phyloP scores from a whole-genome alignment of 2,888 invertebrate species.

The Nephrotoma guestfalica region DNA sequence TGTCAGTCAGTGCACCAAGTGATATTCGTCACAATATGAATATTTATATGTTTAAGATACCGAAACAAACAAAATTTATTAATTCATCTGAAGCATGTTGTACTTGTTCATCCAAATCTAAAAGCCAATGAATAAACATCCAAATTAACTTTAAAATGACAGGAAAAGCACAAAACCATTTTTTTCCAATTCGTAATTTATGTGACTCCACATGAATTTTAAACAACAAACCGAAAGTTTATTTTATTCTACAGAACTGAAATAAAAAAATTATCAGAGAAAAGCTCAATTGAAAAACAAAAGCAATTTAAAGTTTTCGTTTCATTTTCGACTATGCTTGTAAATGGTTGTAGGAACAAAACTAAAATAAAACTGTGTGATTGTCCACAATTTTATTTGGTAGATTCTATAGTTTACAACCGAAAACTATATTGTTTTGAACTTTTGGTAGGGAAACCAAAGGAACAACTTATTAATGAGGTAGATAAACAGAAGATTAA shows the following conservation, averaged over 20 bases:
- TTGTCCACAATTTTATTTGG: neutral
- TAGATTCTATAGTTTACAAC: too few species aligned
- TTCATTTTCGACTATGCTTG: neutral
- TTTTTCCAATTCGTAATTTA: neutral
- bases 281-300: neutral
- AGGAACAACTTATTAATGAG: neutral
- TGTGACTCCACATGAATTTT: neutral
- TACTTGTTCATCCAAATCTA: neutral
- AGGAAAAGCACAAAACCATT: neutral
- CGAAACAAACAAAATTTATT: too few species aligned
- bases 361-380: neutral
- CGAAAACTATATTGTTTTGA: neutral
- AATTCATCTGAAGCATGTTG: neutral
- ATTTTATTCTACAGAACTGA: neutral
- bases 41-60: too few species aligned
- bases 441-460: neutral
- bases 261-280: neutral
- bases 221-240: neutral
- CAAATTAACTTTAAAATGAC: neutral
- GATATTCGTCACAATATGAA: too few species aligned
- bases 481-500: too few species aligned
- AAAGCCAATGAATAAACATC: neutral
- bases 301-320: neutral
- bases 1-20: too few species aligned
- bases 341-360: neutral